A percentile compares a stretch with the other conserved stretches of the same genome.
Conservation (phyloP, 2,797 vertebrate genomes). For the Pyrocephalus nanus region DNA sequence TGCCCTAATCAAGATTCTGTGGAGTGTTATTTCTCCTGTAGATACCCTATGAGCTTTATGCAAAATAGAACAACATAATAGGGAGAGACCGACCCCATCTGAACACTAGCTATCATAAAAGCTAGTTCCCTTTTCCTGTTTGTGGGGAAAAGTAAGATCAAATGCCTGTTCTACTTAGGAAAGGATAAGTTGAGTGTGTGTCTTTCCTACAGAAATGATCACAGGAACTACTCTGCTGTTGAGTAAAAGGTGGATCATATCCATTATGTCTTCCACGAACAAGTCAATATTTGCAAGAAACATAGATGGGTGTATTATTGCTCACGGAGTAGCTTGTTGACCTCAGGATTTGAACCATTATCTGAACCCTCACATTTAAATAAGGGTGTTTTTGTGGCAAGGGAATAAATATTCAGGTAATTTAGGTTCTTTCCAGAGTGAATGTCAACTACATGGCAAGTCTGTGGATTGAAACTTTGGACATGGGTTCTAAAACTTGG, state of each 20-base stretch:
- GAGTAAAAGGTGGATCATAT: background rate
- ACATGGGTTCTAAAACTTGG: background rate
- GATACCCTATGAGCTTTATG: background rate
- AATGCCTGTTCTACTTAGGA: background rate
- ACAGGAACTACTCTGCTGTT: background rate
- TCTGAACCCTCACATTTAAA: background rate
- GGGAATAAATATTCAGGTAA: background rate
- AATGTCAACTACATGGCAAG: background rate
- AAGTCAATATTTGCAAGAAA: background rate
- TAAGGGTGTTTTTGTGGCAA: background rate
- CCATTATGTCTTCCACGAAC: background rate
- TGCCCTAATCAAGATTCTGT: background rate
- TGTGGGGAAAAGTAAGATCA: background rate
- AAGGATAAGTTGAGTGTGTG: background rate
- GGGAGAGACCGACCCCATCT: background rate
- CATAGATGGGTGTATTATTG: background rate
- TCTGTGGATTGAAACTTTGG: background rate
- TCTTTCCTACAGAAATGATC: background rate
- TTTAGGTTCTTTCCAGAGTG: background rate
- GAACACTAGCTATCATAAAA: background rate
- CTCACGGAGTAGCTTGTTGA: background rate
- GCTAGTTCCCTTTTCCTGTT: background rate
- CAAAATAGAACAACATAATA: background rate
- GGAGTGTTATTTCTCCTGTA: background rate
- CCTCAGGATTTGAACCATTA: background rate